A percentile compares a stretch with the other conserved stretches of the same genome.
Evolutionary conservation across 2,113 vertebrate species (phyloP).

Genomic region (Phrynosoma blainvillii): DNA sequence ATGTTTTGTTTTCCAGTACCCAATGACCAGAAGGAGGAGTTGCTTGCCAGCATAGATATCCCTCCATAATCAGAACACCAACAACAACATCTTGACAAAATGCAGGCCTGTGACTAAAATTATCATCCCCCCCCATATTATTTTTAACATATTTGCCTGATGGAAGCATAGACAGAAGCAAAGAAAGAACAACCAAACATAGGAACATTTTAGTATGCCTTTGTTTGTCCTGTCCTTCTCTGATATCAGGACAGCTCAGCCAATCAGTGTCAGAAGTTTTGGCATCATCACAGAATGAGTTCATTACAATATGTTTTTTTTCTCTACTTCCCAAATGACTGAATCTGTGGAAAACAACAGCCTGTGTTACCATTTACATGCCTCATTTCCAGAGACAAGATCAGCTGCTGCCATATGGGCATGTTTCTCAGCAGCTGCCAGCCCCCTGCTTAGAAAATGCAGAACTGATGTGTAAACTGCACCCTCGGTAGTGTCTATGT

Average conservation of each 20-base stretch:
- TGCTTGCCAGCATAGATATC: too few species aligned
- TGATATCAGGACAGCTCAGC: not conserved
- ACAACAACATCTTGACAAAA: too few species aligned
- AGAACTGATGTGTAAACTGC: conserved; percentile 61
- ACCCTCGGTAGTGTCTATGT: conserved; percentile 20
- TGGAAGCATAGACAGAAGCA: not conserved
- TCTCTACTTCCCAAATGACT: not conserved
- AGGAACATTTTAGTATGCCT: not conserved
- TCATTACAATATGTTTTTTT: not conserved
- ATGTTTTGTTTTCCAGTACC: too few species aligned
- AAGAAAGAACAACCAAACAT: not conserved
- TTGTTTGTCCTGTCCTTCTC: not conserved
- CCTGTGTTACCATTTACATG: conserved; percentile 9
- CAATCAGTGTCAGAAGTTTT: not conserved
- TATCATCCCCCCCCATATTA: too few species aligned
- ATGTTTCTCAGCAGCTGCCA: conserved; percentile 46
- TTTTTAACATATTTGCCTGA: too few species aligned
- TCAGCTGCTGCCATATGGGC: conserved; percentile 39
- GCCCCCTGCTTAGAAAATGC: conserved; percentile 38
- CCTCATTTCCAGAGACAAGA: conserved; percentile 23
- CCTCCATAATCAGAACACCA: too few species aligned
- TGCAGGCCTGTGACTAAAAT: too few species aligned
- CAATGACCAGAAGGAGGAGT: too few species aligned
- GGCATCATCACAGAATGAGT: not conserved
- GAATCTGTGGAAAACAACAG: conserved; percentile 2